phyloP scores from a whole-genome alignment of 53 echinoderm and acorn worm species.

The Hippasteria phrygiana region DNA sequence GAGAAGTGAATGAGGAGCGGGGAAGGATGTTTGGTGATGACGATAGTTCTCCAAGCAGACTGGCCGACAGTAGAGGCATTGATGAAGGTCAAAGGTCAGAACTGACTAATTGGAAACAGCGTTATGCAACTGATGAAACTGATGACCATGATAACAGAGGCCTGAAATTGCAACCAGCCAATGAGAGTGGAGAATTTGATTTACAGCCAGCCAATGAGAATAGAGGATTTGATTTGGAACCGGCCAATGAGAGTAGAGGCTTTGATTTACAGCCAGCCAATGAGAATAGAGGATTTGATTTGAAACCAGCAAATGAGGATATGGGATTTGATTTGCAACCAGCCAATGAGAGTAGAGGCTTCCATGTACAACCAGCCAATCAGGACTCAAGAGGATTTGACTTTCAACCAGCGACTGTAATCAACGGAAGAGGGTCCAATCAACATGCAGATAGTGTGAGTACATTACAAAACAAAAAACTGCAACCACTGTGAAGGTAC shows the following conservation, averaged over 20 bases:
- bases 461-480: not conserved
- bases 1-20: slow-evolving; percentile 82
- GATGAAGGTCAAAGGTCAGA: not conserved
- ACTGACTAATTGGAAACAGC: not conserved
- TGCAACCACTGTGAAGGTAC: too few species aligned
- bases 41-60: slow-evolving; percentile 27
- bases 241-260: slow-evolving; percentile 68
- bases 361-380: slow-evolving; percentile 60
- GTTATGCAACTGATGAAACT: not conserved
- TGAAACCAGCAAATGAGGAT: slow-evolving; percentile 60
- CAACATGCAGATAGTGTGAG: slow-evolving; percentile 12
- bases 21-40: not conserved
- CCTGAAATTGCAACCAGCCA: slow-evolving; percentile 63
- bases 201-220: slow-evolving; percentile 58
- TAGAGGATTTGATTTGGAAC: slow-evolving; percentile 84
- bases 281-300: slow-evolving; percentile 54
- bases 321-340: slow-evolving; percentile 64
- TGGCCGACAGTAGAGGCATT: not conserved
- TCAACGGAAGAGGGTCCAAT: not conserved
- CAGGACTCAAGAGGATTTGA: slow-evolving; percentile 63
- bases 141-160: slow-evolving; percentile 66
- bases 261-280: slow-evolving; percentile 50
- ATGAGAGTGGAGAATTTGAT: slow-evolving; percentile 55
- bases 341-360: slow-evolving; percentile 61
- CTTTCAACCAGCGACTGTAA: slow-evolving; percentile 58